These are phyloP conservation scores for Sorex fumeus DNA, from an alignment of 2,113 vertebrate species.

Conservation along the genomic window DNA sequence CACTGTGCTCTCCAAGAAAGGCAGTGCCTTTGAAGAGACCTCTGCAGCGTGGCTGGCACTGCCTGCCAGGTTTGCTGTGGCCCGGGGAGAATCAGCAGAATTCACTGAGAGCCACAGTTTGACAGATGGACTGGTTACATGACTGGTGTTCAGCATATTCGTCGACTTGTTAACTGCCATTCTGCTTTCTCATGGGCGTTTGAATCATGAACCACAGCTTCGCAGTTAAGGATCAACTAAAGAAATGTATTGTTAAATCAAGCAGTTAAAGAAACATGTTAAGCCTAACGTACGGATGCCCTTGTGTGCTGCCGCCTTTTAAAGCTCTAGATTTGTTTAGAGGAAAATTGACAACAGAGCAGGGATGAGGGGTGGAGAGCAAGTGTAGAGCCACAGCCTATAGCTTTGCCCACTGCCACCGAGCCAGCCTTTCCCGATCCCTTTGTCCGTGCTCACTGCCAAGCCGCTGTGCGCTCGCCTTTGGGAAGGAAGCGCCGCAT, in stretches of 20 bases:
- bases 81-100: not conserved
- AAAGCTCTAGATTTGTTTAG: not conserved
- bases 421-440: not conserved
- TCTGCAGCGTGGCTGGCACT: not conserved
- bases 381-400: not conserved
- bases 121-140: not conserved
- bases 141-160: not conserved
- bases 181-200: conserved; percentile 37
- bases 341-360: not conserved
- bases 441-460: not conserved
- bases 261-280: not conserved
- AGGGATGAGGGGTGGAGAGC: not conserved
- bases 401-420: not conserved
- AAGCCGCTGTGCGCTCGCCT: not conserved
- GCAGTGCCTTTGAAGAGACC: not conserved
- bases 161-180: not conserved
- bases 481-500: not conserved
- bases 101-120: not conserved
- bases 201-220: conserved; percentile 67
- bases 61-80: not conserved
- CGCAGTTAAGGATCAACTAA: conserved; percentile 47
- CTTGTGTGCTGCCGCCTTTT: not conserved
- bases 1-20: not conserved
- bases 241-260: conserved; percentile 1
- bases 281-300: conserved; percentile 24